Conservation (phyloP, 2,888 invertebrate species). For the Eristalis pertinax region DNA sequence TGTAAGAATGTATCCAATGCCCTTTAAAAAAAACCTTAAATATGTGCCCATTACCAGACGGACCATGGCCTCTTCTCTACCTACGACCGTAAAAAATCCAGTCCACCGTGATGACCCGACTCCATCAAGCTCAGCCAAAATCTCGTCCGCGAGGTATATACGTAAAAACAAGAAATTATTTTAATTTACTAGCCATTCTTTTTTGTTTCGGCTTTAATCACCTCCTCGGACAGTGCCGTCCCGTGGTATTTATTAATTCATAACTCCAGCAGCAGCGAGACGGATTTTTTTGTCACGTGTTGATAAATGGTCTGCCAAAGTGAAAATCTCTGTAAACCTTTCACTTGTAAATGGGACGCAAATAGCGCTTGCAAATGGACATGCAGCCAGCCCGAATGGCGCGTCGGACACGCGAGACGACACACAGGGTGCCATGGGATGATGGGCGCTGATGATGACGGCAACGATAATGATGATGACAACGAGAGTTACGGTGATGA, state of each 20-base stretch:
- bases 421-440: conserved; percentile 2
- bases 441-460: conserved; percentile 46
- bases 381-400: background rate
- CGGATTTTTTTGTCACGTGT: conserved; percentile 12
- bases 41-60: no score
- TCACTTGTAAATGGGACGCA: conserved; percentile 6
- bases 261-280: conserved; percentile 42
- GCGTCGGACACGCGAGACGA: background rate
- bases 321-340: conserved; percentile 36
- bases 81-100: no score
- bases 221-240: background rate
- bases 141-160: background rate
- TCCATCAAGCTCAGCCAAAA: background rate
- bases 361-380: conserved; percentile 7
- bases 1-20: no score
- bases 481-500: conserved; percentile 1
- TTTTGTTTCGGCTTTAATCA: background rate
- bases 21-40: no score
- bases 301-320: conserved; percentile 41
- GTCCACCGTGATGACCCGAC: background rate
- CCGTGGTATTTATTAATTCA: conserved; percentile 45
- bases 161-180: background rate
- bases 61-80: no score
- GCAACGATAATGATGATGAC: conserved; percentile 35
- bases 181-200: background rate